Percentiles rank a stretch among this genome's conserved stretches.
These are phyloP conservation scores for Hoplias malabaricus DNA, from an alignment of 2,113 vertebrate species.

Conservation along the genomic window DNA sequence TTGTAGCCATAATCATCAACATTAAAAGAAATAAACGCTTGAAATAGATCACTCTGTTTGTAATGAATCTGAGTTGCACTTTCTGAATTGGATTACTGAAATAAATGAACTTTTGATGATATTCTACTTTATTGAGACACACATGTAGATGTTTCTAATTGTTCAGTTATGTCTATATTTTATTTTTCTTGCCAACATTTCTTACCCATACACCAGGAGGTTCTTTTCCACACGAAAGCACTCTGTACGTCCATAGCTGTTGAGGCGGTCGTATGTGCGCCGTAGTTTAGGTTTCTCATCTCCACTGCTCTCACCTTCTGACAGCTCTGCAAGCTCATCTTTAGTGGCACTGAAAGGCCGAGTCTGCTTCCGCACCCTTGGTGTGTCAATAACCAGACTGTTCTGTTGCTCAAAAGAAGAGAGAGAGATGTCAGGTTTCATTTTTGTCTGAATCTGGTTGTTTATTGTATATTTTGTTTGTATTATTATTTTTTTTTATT, in stretches of 20 bases:
- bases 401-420: slow-evolving; percentile 75
- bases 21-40: too few relatives aligned
- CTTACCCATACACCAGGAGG: slow-evolving; percentile 93
- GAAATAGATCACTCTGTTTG: too few relatives aligned
- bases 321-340: slow-evolving; percentile 93
- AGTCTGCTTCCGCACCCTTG: slow-evolving; percentile 94
- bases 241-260: slow-evolving; percentile 92
- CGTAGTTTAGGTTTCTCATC: slow-evolving; percentile 94
- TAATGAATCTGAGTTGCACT: too few relatives aligned
- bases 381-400: slow-evolving; percentile 97
- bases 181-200: neutral
- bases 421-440: neutral
- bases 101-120: too few relatives aligned
- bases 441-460: neutral
- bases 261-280: slow-evolving; percentile 87
- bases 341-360: slow-evolving; percentile 95
- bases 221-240: slow-evolving; percentile 99
- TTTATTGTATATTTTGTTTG: too few relatives aligned
- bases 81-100: too few relatives aligned
- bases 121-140: too few relatives aligned
- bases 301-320: slow-evolving; percentile 89
- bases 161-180: neutral
- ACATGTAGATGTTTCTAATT: too few relatives aligned
- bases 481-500: too few relatives aligned
- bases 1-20: too few relatives aligned